These are phyloP conservation scores for Lamellibrachia columna DNA, from an alignment of 2,888 invertebrate genomes.

Conservation along the genomic window DNA sequence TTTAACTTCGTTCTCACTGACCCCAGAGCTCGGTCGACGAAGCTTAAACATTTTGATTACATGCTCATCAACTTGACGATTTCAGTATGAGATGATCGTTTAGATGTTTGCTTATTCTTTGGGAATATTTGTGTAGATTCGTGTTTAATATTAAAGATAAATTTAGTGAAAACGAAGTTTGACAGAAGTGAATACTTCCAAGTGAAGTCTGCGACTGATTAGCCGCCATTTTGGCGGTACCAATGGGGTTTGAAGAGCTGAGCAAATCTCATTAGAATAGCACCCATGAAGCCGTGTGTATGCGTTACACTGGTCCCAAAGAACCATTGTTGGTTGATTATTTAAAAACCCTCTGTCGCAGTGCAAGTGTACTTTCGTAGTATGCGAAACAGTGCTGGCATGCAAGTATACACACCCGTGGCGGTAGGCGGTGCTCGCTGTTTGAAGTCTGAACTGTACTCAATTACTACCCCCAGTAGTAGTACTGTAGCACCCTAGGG, in stretches of 20 bases:
- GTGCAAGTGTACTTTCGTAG: not conserved
- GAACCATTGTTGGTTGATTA: not conserved
- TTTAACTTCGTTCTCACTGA: conserved; percentile 23
- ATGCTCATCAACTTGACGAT: not conserved
- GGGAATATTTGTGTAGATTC: not conserved
- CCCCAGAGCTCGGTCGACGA: conserved; percentile 18
- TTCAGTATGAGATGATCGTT: not conserved
- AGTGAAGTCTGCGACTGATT: conserved; percentile 14
- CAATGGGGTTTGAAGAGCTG: not conserved
- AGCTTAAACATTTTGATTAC: not conserved
- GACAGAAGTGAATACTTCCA: conserved; percentile 6
- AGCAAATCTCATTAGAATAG: not conserved
- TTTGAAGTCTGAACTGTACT: conserved; percentile 16
- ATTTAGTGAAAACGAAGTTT: not conserved
- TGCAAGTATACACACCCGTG: not conserved
- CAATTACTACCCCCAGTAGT: not conserved
- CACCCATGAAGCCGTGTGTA: not conserved
- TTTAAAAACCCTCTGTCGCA: not conserved
- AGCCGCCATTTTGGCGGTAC: conserved; percentile 16
- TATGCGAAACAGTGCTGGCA: not conserved
- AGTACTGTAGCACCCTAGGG: not conserved
- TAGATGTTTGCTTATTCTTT: not conserved
- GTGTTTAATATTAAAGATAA: not conserved
- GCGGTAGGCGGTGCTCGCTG: conserved; percentile 4
- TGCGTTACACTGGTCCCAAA: not conserved